Evolutionary conservation across 2,797 vertebrate genomes (phyloP).

Genomic region (Tadarida brasiliensis): DNA sequence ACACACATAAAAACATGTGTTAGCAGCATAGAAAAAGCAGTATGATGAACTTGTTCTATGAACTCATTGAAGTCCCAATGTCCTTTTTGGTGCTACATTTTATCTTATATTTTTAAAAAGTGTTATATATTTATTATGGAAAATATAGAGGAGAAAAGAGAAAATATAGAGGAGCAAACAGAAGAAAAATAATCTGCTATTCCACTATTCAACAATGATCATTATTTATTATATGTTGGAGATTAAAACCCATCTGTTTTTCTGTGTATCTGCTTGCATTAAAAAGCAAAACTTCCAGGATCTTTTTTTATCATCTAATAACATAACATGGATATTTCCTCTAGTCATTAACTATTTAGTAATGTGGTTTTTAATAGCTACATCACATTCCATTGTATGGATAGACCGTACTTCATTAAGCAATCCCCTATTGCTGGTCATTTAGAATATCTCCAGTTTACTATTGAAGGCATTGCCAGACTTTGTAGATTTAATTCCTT

Average conservation of each 20-base stretch:
- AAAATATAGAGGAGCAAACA: background rate
- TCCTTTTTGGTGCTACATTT: background rate
- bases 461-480: background rate
- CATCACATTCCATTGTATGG: constrained; percentile 13
- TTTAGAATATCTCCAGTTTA: background rate
- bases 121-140: background rate
- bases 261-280: background rate
- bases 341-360: constrained; percentile 51
- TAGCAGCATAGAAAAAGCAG: background rate
- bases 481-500: constrained; percentile 34
- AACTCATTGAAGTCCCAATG: background rate
- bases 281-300: constrained; percentile 20
- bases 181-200: background rate
- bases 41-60: background rate
- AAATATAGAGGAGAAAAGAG: background rate
- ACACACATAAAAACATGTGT: background rate
- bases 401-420: constrained; percentile 62
- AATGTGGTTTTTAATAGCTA: constrained; percentile 58
- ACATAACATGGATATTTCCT: constrained; percentile 27
- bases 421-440: background rate
- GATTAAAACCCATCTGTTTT: constrained; percentile 39
- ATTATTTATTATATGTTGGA: constrained; percentile 34
- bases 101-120: constrained; percentile 37
- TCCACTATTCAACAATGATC: background rate
- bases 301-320: constrained; percentile 44